Conservation (phyloP, 2,113 vertebrate species). For the Orthonyx spaldingii region DNA sequence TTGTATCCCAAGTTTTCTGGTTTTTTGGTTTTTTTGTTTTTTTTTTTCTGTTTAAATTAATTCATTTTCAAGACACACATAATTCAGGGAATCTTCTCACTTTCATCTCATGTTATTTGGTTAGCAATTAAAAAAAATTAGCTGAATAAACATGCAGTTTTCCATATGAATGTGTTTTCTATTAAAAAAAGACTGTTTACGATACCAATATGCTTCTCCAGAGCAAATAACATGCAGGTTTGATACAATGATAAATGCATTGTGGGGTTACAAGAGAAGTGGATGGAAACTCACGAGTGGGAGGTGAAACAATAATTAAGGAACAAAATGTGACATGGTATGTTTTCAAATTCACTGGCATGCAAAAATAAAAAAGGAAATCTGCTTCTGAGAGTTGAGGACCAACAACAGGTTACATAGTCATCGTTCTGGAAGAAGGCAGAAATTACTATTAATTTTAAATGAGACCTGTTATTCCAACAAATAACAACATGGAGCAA, state of each 20-base stretch:
- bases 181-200: neutral
- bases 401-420: neutral
- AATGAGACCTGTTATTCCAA: neutral
- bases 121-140: neutral
- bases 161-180: neutral
- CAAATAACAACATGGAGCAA: neutral
- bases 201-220: neutral
- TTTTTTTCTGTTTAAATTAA: neutral
- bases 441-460: neutral
- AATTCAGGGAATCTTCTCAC: neutral
- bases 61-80: neutral
- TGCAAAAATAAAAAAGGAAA: neutral
- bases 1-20: neutral
- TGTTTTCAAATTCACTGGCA: neutral
- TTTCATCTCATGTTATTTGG: neutral
- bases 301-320: neutral
- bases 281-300: neutral
- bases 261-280: neutral
- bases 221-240: neutral
- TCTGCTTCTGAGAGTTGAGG: neutral
- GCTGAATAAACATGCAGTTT: neutral
- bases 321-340: neutral
- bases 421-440: neutral
- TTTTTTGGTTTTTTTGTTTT: too few relatives aligned
- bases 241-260: neutral